These are phyloP conservation scores for Dryocosmus kuriphilus DNA, from an alignment of 2,888 invertebrate genomes.

Conservation along the genomic window DNA sequence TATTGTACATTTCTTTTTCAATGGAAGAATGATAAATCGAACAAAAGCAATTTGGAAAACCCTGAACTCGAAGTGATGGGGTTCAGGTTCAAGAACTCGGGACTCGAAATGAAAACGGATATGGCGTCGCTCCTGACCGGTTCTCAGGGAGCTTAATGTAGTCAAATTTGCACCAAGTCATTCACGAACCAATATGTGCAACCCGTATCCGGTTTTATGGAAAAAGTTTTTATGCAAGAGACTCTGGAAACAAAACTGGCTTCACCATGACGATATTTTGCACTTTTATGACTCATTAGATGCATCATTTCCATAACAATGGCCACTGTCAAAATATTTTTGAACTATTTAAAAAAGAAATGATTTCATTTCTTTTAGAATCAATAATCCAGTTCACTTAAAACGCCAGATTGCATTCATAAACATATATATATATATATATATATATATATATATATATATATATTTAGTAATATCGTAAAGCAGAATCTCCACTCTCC, in stretches of 20 bases:
- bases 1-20: neutral
- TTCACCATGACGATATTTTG: conserved; percentile 12
- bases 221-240: conserved; percentile 34
- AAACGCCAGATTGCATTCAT: no score
- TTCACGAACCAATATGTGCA: conserved; percentile 40
- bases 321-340: conserved; percentile 17
- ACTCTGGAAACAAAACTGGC: conserved; percentile 37
- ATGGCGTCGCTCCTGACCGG: conserved; percentile 32
- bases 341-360: neutral
- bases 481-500: neutral
- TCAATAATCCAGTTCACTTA: no score
- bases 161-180: conserved; percentile 39
- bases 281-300: conserved; percentile 35
- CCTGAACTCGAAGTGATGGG: conserved; percentile 3
- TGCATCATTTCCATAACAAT: conserved; percentile 36
- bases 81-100: conserved; percentile 34
- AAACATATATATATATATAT: no score
- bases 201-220: conserved; percentile 39
- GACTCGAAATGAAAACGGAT: conserved; percentile 25
- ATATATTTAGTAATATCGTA: conserved; percentile 5
- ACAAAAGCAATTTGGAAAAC: conserved; percentile 5
- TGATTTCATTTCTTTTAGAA: no score
- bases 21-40: neutral
- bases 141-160: conserved; percentile 41
- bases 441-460: no score